These are phyloP conservation scores for Pogonocichla stellata DNA, from an alignment of 2,113 vertebrate genomes.

Conservation along the genomic window DNA sequence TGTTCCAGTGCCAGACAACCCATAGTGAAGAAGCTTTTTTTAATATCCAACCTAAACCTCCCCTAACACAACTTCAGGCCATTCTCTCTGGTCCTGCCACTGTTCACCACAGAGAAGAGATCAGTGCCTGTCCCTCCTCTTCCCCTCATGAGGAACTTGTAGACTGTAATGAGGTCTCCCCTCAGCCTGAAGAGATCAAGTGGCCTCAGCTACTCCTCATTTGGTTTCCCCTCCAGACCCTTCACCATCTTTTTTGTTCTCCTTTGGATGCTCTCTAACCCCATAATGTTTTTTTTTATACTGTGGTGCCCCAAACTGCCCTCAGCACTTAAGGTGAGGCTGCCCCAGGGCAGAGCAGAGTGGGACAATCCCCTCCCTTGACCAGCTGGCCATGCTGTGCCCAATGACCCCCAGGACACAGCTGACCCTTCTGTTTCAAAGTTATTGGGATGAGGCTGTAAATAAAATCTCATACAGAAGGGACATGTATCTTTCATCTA, in stretches of 20 bases:
- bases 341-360: neutral
- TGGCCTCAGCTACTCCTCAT: neutral
- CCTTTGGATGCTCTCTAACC: neutral
- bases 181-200: neutral
- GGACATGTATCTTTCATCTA: neutral
- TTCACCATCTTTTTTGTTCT: neutral
- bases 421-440: neutral
- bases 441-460: neutral
- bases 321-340: neutral
- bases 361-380: neutral
- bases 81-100: neutral
- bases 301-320: neutral
- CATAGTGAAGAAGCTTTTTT: neutral
- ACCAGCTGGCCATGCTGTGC: neutral
- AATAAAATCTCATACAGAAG: neutral
- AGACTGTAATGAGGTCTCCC: neutral
- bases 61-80: neutral
- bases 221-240: neutral
- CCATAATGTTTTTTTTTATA: neutral
- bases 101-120: neutral
- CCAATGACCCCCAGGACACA: fast-evolving
- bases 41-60: neutral
- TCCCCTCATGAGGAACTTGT: neutral
- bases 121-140: neutral
- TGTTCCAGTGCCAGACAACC: fast-evolving